phyloP scores from a whole-genome alignment of 1,140 invertebrate species.

The Euglossa dilemma region DNA sequence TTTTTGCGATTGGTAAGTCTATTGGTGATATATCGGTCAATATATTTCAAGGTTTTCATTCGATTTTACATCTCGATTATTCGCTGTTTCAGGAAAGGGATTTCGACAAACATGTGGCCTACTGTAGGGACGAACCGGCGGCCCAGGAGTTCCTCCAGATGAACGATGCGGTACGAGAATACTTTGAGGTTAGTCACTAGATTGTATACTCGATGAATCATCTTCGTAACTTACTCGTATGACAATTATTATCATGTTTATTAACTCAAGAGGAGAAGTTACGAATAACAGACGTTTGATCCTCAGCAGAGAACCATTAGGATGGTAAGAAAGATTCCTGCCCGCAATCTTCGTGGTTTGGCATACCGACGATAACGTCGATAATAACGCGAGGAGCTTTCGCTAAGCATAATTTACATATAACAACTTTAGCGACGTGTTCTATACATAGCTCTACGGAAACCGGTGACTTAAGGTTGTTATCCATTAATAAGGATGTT shows the following conservation, averaged over 20 bases:
- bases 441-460: background rate
- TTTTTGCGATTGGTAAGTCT: slow-evolving; percentile 89
- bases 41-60: background rate
- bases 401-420: background rate
- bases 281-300: background rate
- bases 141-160: slow-evolving; percentile 91
- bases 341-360: background rate
- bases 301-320: background rate
- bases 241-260: background rate
- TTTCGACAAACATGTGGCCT: slow-evolving; percentile 96
- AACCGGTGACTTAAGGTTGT: background rate
- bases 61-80: background rate
- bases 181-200: slow-evolving; percentile 89
- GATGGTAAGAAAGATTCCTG: slow-evolving; percentile 41
- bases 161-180: slow-evolving; percentile 88
- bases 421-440: background rate
- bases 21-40: too few species aligned
- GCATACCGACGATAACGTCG: slow-evolving; percentile 8
- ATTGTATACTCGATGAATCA: background rate
- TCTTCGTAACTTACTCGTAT: background rate
- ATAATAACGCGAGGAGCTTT: background rate
- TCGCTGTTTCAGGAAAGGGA: slow-evolving; percentile 88
- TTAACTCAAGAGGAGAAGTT: background rate
- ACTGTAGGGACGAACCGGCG: slow-evolving; percentile 92
- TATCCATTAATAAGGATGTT: background rate